Evolutionary conservation across 2,113 vertebrate species (phyloP).

Genomic region (Podarcis raffonei): DNA sequence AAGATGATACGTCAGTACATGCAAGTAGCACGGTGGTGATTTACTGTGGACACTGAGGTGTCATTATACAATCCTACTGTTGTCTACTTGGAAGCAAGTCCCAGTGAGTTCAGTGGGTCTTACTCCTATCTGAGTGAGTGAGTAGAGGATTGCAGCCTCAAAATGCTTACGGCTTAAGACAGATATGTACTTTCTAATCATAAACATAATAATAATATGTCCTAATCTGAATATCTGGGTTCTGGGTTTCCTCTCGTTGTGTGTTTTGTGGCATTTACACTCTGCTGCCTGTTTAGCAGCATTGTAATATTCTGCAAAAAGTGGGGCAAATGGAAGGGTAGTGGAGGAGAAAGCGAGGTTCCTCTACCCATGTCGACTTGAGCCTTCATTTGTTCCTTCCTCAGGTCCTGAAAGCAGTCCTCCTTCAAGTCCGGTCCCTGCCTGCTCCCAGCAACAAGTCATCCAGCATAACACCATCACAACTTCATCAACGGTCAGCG

Average conservation of each 20-base stretch:
- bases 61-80: neutral
- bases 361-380: neutral
- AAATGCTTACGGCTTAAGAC: neutral
- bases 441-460: slow-evolving; percentile 95
- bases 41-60: neutral
- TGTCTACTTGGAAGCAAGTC: neutral
- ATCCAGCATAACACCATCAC: slow-evolving; percentile 99
- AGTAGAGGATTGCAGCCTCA: neutral
- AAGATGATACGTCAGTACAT: neutral
- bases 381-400: slow-evolving; percentile 57
- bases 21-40: slow-evolving; percentile 5
- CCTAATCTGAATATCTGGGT: neutral
- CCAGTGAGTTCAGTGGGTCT: neutral
- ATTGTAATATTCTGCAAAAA: neutral
- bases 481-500: slow-evolving; percentile 92
- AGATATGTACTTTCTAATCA: neutral
- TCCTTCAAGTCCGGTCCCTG: slow-evolving; percentile 88
- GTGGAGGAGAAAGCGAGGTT: neutral
- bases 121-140: neutral
- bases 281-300: neutral
- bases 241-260: neutral
- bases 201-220: neutral
- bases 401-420: slow-evolving; percentile 98
- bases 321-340: neutral
- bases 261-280: neutral